Percentiles rank a stretch among this genome's conserved stretches.
Evolutionary conservation across 2,113 vertebrate species (phyloP).

Genomic region (Silurus asotus): DNA sequence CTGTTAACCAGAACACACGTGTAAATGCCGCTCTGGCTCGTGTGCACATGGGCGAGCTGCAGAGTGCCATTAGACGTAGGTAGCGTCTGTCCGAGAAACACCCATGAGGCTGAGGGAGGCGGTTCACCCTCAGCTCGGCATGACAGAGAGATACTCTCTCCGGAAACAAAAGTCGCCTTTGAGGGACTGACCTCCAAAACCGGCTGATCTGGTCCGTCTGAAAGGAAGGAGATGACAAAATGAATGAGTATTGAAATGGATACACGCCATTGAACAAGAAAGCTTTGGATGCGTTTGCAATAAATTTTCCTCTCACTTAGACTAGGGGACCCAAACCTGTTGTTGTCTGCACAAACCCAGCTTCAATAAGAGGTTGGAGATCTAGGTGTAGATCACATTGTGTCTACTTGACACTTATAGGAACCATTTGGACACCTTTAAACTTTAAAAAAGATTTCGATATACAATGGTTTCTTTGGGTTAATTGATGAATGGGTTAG

Average conservation of each 20-base stretch:
- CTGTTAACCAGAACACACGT: conserved; percentile 62
- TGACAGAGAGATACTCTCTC: conserved; percentile 62
- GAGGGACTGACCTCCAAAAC: conserved; percentile 55
- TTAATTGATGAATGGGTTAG: no score
- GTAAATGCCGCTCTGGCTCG: conserved; percentile 66
- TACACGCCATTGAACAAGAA: no score
- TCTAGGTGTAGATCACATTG: no score
- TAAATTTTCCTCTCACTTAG: no score
- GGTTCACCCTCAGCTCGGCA: conserved; percentile 66
- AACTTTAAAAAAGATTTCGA: no score
- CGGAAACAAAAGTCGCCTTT: conserved; percentile 58
- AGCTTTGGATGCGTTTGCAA: no score
- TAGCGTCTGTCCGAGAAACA: conserved; percentile 52
- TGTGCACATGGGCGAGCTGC: conserved; percentile 54
- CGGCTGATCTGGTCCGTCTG: conserved; percentile 73
- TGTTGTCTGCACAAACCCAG: no score
- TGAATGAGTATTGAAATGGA: conserved; percentile 4
- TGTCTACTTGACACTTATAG: no score
- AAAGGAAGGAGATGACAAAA: not conserved
- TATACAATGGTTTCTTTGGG: no score
- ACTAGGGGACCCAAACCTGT: no score
- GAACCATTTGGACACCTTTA: no score
- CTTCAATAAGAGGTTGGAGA: no score
- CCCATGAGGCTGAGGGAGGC: conserved; percentile 58
- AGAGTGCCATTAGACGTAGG: conserved; percentile 49